Conservation (phyloP, 2,113 vertebrate species). For the Campylomormyrus numenius region DNA sequence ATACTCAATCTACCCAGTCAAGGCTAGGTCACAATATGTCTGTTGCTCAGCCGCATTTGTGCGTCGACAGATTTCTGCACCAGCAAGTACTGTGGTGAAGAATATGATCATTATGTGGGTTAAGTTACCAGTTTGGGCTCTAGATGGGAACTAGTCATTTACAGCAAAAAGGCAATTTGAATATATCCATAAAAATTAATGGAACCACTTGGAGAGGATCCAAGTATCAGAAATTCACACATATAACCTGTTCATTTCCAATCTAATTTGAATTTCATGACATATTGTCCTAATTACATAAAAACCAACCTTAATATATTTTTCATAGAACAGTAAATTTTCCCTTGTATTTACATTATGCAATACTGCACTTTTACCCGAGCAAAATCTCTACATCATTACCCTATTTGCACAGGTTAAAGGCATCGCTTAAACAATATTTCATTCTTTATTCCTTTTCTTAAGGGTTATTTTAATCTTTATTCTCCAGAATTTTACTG, state of each 20-base stretch:
- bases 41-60: background rate
- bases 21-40: background rate
- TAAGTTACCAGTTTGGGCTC: background rate
- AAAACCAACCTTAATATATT: background rate
- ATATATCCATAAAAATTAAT: background rate
- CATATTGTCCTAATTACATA: slow-evolving; percentile 7
- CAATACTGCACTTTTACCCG: background rate
- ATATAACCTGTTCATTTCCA: background rate
- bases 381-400: background rate
- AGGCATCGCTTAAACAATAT: background rate
- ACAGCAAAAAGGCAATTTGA: background rate
- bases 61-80: background rate
- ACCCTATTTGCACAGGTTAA: slow-evolving; percentile 1
- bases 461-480: slow-evolving; percentile 1
- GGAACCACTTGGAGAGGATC: background rate
- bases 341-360: slow-evolving; percentile 5
- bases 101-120: background rate
- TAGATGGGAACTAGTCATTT: background rate
- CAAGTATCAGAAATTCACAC: background rate
- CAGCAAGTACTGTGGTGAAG: background rate
- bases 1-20: background rate
- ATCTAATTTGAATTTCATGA: background rate
- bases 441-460: background rate
- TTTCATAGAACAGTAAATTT: background rate
- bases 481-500: background rate